Percentiles rank a stretch among this genome's conserved stretches.
Conservation (phyloP, 2,888 invertebrate species). For the Lydus trimaculatus region DNA sequence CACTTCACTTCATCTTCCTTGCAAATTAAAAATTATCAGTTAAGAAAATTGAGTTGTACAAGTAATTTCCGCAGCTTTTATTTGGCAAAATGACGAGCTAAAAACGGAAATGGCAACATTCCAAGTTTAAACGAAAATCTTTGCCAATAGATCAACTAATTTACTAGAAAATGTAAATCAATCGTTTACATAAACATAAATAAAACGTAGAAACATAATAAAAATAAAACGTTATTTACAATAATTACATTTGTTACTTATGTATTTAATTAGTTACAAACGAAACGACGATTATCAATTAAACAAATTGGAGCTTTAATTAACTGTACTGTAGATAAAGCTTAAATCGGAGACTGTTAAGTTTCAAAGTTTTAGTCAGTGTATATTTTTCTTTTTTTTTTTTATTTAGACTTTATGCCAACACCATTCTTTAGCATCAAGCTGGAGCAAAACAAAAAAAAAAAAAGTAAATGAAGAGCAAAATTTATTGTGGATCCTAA, state of each 20-base stretch:
- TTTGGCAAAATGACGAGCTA: not conserved
- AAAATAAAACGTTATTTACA: not conserved
- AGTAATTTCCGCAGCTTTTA: constrained; percentile 5
- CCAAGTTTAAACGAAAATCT: not conserved
- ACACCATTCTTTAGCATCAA: not conserved
- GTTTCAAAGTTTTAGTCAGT: not conserved
- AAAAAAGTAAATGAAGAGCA: not conserved
- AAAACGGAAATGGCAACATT: constrained; percentile 2
- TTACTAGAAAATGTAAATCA: constrained; percentile 5
- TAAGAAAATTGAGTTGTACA: not conserved
- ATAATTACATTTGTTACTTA: not conserved
- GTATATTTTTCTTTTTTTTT: not conserved
- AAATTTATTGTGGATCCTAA: not conserved
- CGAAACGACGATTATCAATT: not conserved
- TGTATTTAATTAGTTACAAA: not conserved
- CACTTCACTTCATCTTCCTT: not conserved
- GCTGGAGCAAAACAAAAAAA: not conserved
- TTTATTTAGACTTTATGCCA: not conserved
- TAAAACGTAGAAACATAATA: not conserved
- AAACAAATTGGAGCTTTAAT: not conserved
- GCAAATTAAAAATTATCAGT: not conserved
- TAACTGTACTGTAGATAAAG: not conserved
- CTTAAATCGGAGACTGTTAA: not conserved
- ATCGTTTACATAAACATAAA: not conserved
- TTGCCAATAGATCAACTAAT: not conserved